Conservation (phyloP, 2,888 invertebrate species). For the Nomada flava region DNA sequence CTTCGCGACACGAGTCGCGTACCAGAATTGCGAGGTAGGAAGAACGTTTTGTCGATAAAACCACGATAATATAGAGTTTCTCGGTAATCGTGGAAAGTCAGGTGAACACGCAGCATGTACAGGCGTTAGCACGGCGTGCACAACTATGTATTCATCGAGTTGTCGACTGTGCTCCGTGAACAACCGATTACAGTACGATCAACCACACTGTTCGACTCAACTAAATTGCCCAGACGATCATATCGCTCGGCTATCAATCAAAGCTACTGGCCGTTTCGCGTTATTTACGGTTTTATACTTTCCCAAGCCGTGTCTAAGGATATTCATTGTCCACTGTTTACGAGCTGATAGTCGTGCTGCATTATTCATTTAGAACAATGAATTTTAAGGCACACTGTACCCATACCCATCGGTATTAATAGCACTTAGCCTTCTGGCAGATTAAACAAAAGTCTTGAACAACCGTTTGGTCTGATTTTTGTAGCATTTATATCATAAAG, state of each 20-base stretch:
- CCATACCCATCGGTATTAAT: not conserved
- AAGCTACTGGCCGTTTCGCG: conserved; percentile 17
- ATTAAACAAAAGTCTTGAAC: too few relatives aligned
- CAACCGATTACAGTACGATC: conserved; percentile 20
- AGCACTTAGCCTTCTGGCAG: not conserved
- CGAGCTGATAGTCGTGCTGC: not conserved
- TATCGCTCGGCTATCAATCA: conserved; percentile 41
- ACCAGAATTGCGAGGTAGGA: not conserved
- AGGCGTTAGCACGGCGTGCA: not conserved
- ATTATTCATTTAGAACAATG: conserved; percentile 32
- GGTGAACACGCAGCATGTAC: not conserved
- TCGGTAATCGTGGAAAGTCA: not conserved
- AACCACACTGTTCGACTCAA: not conserved
- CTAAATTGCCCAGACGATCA: conserved; percentile 8
- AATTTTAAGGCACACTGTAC: not conserved
- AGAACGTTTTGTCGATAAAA: not conserved
- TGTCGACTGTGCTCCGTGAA: conserved; percentile 4
- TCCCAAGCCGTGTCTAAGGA: conserved; percentile 8
- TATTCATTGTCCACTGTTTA: conserved; percentile 26
- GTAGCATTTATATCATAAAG: too few relatives aligned
- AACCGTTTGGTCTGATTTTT: too few relatives aligned
- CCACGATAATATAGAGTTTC: not conserved
- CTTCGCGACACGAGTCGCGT: not conserved
- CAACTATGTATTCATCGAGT: not conserved
- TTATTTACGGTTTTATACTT: not conserved